Evolutionary conservation across 1,140 invertebrate genomes (phyloP).

Genomic region (Dendrolimus kikuchii): DNA sequence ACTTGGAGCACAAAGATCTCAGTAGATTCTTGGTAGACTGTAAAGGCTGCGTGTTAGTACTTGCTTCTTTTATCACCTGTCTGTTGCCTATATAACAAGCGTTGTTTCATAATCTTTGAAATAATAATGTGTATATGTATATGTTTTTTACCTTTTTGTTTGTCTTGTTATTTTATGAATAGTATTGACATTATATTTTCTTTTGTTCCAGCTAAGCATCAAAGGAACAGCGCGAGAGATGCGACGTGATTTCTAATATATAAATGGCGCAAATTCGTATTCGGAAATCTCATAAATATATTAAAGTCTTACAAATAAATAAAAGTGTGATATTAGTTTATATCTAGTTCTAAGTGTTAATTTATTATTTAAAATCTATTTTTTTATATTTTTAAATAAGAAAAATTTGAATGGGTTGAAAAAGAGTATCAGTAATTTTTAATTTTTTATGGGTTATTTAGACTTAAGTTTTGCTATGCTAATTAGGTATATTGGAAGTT

Average conservation of each 20-base stretch:
- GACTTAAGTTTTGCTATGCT: too few relatives aligned
- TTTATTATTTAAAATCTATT: constrained; percentile 32
- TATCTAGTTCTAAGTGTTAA: constrained; percentile 48
- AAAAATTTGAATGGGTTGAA: constrained; percentile 6
- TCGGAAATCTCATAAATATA: constrained; percentile 4
- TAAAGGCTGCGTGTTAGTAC: too few relatives aligned
- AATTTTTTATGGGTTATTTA: too few relatives aligned
- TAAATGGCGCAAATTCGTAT: not conserved
- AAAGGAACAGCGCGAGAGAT: constrained; percentile 56
- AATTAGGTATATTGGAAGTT: too few relatives aligned
- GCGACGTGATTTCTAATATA: constrained; percentile 37
- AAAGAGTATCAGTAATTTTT: not conserved
- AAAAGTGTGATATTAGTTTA: constrained; percentile 64
- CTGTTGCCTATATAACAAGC: too few relatives aligned
- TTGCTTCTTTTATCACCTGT: too few relatives aligned
- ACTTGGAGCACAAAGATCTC: too few relatives aligned
- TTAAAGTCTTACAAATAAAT: constrained; percentile 22
- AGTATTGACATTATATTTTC: constrained; percentile 1
- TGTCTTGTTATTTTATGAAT: not conserved
- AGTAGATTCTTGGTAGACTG: too few relatives aligned
- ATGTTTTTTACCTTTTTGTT: not conserved
- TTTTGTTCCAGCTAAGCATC: constrained; percentile 66
- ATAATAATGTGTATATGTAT: not conserved
- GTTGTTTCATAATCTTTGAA: too few relatives aligned
- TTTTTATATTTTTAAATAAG: constrained; percentile 11